These are phyloP conservation scores for Oreonectes daqikongensis DNA, from an alignment of 2,797 vertebrate genomes.

Conservation along the genomic window DNA sequence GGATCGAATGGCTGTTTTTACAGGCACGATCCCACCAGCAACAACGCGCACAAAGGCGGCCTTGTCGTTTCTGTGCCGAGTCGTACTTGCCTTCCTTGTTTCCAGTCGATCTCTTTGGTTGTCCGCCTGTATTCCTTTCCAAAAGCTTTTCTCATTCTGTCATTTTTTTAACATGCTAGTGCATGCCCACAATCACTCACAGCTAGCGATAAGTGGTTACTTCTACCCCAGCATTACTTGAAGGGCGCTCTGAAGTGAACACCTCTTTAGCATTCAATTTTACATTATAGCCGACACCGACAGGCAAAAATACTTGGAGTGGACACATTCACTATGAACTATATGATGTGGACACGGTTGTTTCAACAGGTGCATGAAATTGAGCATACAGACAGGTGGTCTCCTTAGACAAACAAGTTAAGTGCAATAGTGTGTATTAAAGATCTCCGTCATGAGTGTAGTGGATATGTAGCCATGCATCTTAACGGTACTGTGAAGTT, in stretches of 20 bases:
- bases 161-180: slow-evolving; percentile 46
- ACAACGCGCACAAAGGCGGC: slow-evolving; percentile 41
- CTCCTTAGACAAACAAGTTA: background rate
- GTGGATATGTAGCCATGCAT: too few relatives aligned
- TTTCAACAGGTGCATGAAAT: background rate
- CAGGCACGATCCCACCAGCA: slow-evolving; percentile 41
- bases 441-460: too few relatives aligned
- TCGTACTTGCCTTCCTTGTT: slow-evolving; percentile 41
- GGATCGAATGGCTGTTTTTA: slow-evolving; percentile 43
- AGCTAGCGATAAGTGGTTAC: slow-evolving; percentile 30
- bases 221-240: slow-evolving; percentile 40
- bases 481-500: too few relatives aligned
- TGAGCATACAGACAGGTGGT: background rate
- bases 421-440: background rate
- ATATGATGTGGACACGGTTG: background rate
- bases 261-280: slow-evolving; percentile 12
- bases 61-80: slow-evolving; percentile 44
- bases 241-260: slow-evolving; percentile 17
- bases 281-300: slow-evolving; percentile 1
- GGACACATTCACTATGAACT: background rate
- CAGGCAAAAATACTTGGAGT: slow-evolving; percentile 10
- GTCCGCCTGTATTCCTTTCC: slow-evolving; percentile 18
- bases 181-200: slow-evolving; percentile 11
- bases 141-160: slow-evolving; percentile 7
- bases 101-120: slow-evolving; percentile 16